Evolutionary conservation across 2,888 invertebrate species (phyloP).

Genomic region (Tenthredo mesomela): DNA sequence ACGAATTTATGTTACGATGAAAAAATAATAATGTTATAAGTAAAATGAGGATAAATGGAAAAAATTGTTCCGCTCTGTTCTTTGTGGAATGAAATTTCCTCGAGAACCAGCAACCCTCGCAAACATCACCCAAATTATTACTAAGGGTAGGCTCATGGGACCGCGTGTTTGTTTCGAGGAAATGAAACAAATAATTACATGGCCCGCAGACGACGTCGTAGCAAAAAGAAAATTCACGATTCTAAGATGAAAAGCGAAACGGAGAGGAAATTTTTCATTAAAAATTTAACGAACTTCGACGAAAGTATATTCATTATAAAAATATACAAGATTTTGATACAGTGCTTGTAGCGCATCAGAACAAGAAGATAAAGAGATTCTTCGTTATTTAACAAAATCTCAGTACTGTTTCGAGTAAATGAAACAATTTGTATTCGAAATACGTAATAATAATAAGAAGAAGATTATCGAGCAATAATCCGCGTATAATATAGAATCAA

Average conservation of each 20-base stretch:
- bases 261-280: not conserved
- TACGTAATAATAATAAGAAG: not conserved
- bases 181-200: slow-evolving; percentile 49
- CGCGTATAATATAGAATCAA: not conserved
- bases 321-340: not conserved
- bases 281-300: not conserved
- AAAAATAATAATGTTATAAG: not conserved
- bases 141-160: slow-evolving; percentile 31
- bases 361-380: not conserved
- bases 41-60: not conserved
- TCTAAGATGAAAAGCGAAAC: not conserved
- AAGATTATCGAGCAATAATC: not conserved
- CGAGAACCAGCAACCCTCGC: not conserved
- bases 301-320: not conserved
- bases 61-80: not conserved
- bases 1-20: not conserved
- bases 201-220: slow-evolving; percentile 16
- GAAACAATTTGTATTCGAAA: not conserved
- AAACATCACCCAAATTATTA: slow-evolving; percentile 28
- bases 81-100: not conserved
- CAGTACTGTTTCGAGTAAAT: not conserved
- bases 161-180: slow-evolving; percentile 35
- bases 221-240: not conserved
- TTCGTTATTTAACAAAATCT: not conserved
- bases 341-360: not conserved